A percentile compares a stretch with the other conserved stretches of the same genome.
These are phyloP conservation scores for Chymomyza amoena DNA, from an alignment of 2,888 invertebrate genomes.

Conservation along the genomic window DNA sequence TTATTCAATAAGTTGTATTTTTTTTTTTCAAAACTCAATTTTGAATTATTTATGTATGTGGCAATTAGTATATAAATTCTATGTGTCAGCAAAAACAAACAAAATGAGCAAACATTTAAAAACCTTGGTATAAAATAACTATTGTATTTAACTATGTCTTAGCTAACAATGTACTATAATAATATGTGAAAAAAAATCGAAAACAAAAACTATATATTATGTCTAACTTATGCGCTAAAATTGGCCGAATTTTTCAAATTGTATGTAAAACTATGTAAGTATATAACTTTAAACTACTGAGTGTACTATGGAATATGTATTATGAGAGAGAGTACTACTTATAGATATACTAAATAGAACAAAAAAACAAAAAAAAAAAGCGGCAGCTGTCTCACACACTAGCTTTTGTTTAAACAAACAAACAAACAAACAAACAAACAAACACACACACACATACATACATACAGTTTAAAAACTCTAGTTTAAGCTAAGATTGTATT, in stretches of 20 bases:
- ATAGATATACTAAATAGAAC: not conserved
- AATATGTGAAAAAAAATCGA: not conserved
- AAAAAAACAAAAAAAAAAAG: too few species aligned
- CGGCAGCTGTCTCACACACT: not conserved
- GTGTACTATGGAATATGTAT: not conserved
- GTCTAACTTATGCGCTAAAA: not conserved
- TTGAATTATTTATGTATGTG: too few species aligned
- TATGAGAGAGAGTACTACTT: not conserved
- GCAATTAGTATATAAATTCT: not conserved
- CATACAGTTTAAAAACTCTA: not conserved
- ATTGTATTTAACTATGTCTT: not conserved
- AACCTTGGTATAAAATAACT: not conserved
- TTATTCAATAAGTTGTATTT: not conserved
- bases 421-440: too few species aligned
- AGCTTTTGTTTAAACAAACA: not conserved
- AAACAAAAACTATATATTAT: conserved; percentile 11
- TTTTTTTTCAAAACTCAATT: not conserved
- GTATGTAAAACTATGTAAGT: not conserved
- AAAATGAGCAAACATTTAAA: not conserved
- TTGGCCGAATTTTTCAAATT: not conserved
- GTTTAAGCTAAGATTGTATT: conserved; percentile 44
- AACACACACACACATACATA: conserved; percentile 5
- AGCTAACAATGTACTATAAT: not conserved
- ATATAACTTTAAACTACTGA: not conserved
- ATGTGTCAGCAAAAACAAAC: conserved; percentile 1